Evolutionary conservation across 1,140 invertebrate species (phyloP).

Genomic region (Philotrypesis tridentata): DNA sequence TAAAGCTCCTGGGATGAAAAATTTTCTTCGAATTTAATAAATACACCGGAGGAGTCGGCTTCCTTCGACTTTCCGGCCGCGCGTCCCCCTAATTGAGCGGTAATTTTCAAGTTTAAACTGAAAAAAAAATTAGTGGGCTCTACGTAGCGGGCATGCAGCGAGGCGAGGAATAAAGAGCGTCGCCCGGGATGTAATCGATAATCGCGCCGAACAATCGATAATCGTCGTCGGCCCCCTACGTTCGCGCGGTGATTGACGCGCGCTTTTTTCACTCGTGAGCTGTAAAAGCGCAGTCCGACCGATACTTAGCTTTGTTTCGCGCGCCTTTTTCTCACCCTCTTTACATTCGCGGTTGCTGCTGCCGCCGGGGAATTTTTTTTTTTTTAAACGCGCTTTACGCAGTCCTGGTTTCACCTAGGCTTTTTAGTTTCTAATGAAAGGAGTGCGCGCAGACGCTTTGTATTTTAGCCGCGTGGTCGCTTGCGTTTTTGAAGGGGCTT

Average conservation of each 20-base stretch:
- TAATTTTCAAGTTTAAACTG: conserved; percentile 5
- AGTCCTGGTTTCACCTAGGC: not conserved
- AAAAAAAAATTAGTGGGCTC: not conserved
- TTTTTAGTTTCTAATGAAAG: conserved; percentile 32
- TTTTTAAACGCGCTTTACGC: conserved; percentile 8
- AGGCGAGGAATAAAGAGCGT: too few species aligned
- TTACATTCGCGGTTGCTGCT: not conserved
- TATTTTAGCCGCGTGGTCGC: too few species aligned
- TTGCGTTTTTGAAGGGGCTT: too few species aligned
- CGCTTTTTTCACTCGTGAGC: not conserved
- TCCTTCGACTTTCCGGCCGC: not conserved
- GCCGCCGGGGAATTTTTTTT: not conserved
- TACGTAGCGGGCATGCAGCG: not conserved
- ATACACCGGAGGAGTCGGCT: not conserved
- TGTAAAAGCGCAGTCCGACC: conserved; percentile 35
- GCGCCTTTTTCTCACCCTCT: not conserved
- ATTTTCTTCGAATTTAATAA: conserved; percentile 41
- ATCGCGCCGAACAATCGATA: conserved; percentile 38
- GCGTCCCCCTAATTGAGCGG: conserved; percentile 21
- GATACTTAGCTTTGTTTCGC: conserved; percentile 39
- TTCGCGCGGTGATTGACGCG: conserved; percentile 13
- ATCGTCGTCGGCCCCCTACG: not conserved
- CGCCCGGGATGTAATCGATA: conserved; percentile 37
- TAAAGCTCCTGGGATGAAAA: not conserved
- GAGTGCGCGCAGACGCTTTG: too few species aligned